Evolutionary conservation across 2,113 vertebrate genomes (phyloP), one percentile per base, ranked within the genome.

Genomic region (Gadus macrocephalus): DNA sequence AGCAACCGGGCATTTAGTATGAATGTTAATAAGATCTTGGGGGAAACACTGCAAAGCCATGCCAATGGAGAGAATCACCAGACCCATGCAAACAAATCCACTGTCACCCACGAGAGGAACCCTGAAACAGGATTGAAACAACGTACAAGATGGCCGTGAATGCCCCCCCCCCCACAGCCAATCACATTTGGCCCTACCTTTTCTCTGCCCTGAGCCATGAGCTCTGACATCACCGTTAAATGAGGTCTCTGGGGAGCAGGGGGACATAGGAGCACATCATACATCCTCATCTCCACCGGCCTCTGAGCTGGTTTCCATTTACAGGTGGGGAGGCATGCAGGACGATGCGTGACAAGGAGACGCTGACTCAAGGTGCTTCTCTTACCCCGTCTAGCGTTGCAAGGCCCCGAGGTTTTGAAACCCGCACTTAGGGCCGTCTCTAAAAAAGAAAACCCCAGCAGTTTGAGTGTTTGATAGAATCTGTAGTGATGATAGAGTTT

Each of bases 171-270:
- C 25, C 25, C 1, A 14, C 42, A 49, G 42, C 42, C 42, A 49
- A 49, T 49, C 42, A 49, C 42, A 49, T 12, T 62, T n/a, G 35
- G 25, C 62, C 80, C 78, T 73, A 89, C 88, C 85, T 84, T 72
- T 86, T 62, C 64, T 82, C 65, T 81, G 77, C 9, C 64, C 75
- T 42, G 83, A 79, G 66, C 58, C 69, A 64, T 81, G 81, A 28
- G 70, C 81, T 78, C 72, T 85, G 75, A 90, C 76, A 56, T 82
- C 86, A 66, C 88, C 84, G 17, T 90, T 90, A 81, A 87, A 86
- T 31, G 75, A 83, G 0, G 80, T 82, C 70, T 90, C 88, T 90
- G 84, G 78, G 76, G 72, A 73, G 74, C 64, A 77, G 70, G 81
- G 3, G 77, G 1, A 67, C 61, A 83, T 25, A 66, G 14, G 53